A percentile compares a stretch with the other conserved stretches of the same genome.
phyloP scores from a whole-genome alignment of 2,113 vertebrate species.

The Neogobius melanostomus region DNA sequence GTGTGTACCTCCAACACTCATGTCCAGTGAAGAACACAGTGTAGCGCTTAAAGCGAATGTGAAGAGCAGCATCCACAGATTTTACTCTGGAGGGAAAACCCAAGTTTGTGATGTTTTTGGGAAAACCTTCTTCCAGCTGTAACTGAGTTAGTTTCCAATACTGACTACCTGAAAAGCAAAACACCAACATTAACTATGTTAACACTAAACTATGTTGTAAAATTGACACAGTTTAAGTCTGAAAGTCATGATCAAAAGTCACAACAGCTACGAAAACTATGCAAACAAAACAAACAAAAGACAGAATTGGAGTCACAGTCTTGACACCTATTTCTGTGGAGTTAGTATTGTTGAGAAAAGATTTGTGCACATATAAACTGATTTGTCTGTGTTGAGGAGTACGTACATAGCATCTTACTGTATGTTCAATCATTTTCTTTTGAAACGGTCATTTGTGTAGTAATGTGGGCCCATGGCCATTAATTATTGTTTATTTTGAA shows the following conservation, averaged over 20 bases:
- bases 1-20: conserved; percentile 84
- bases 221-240: too few relatives aligned
- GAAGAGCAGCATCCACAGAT: conserved; percentile 83
- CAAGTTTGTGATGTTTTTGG: conserved; percentile 83
- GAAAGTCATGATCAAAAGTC: too few relatives aligned
- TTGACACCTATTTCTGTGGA: conserved; percentile 20
- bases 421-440: too few relatives aligned
- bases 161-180: conserved; percentile 75
- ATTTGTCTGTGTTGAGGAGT: too few relatives aligned
- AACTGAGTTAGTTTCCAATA: conserved; percentile 84
- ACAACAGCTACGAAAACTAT: too few relatives aligned
- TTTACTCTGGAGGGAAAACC: conserved; percentile 83
- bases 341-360: neutral
- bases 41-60: conserved; percentile 70
- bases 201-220: neutral
- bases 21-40: conserved; percentile 86
- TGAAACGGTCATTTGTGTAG: too few relatives aligned
- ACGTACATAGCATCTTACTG: too few relatives aligned
- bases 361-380: neutral
- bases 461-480: too few relatives aligned
- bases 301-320: too few relatives aligned
- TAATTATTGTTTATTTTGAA: too few relatives aligned
- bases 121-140: conserved; percentile 78
- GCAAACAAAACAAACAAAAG: too few relatives aligned
- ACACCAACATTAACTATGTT: neutral